Conservation (phyloP, 2,888 invertebrate species). For the Euplexia lucipara region DNA sequence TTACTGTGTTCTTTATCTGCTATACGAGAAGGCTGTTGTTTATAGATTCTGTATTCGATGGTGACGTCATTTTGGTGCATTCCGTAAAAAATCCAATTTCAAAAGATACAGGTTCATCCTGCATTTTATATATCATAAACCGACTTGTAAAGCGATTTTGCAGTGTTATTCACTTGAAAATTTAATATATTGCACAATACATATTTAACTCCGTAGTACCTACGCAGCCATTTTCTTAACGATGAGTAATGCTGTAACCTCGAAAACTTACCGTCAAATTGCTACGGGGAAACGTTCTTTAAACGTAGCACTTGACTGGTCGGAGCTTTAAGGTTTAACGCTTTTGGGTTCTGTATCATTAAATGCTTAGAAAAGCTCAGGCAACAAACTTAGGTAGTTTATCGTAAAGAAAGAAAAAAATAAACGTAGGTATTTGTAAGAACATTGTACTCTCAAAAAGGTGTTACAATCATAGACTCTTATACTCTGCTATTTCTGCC, state of each 20-base stretch:
- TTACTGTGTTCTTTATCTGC: no score
- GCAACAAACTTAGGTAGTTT: neutral
- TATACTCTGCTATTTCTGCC: no score
- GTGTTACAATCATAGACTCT: no score
- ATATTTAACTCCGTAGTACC: slow-evolving; percentile 32
- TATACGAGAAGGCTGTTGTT: slow-evolving; percentile 11
- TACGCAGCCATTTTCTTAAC: slow-evolving; percentile 33
- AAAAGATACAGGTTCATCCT: neutral
- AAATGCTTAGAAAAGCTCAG: neutral
- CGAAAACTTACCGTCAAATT: slow-evolving; percentile 36
- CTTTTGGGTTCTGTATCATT: neutral
- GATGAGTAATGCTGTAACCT: slow-evolving; percentile 54
- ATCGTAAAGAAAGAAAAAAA: no score
- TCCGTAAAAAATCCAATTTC: slow-evolving; percentile 3
- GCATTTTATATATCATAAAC: slow-evolving; percentile 15
- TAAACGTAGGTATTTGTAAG: no score
- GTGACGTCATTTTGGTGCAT: slow-evolving; percentile 3
- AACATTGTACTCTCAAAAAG: no score
- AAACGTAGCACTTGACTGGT: slow-evolving; percentile 4
- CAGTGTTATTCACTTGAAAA: slow-evolving; percentile 26
- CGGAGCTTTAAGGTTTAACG: neutral
- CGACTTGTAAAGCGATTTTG: slow-evolving; percentile 4
- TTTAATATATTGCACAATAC: slow-evolving; percentile 45
- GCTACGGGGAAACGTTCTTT: slow-evolving; percentile 17
- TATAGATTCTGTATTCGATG: neutral